Percentiles rank a stretch among this genome's conserved stretches.
phyloP scores from a whole-genome alignment of 2,888 invertebrate species.

The Scaptomyza reducta region DNA sequence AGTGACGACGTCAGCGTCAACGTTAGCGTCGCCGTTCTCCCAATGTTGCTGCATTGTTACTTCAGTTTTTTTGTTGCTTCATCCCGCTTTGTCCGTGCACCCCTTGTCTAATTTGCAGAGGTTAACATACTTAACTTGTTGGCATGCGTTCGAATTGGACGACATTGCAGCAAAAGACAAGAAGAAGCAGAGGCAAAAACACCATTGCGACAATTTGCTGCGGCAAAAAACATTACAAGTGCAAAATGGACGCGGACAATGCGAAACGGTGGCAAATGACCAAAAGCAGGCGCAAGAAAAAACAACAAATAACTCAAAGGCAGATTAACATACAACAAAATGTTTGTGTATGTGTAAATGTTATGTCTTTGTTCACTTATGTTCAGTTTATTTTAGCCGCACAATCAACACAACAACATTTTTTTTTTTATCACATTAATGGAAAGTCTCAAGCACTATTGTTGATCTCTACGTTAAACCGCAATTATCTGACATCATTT shows the following conservation, averaged over 20 bases:
- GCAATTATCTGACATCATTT: slow-evolving; percentile 12
- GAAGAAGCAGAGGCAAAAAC: slow-evolving; percentile 21
- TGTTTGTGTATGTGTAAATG: neutral
- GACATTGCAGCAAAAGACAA: slow-evolving; percentile 64
- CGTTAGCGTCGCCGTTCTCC: slow-evolving; percentile 44
- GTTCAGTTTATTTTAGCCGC: neutral
- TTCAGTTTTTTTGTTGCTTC: slow-evolving; percentile 50
- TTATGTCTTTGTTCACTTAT: neutral
- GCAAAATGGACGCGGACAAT: slow-evolving; percentile 22
- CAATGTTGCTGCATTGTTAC: slow-evolving; percentile 73
- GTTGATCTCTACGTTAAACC: slow-evolving; percentile 6
- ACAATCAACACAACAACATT: neutral
- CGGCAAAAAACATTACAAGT: slow-evolving; percentile 59
- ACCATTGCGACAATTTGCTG: slow-evolving; percentile 72
- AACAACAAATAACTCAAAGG: slow-evolving; percentile 2
- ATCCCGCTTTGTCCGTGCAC: slow-evolving; percentile 1
- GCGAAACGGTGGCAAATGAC: slow-evolving; percentile 25
- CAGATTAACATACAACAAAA: slow-evolving; percentile 1
- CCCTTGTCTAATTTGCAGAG: slow-evolving; percentile 67
- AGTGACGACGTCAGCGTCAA: slow-evolving; percentile 43
- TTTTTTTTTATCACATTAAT: neutral
- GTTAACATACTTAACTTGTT: slow-evolving; percentile 77
- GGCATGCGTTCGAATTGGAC: slow-evolving; percentile 71
- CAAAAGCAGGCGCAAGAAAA: slow-evolving; percentile 15
- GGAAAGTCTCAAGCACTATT: neutral